phyloP scores from a whole-genome alignment of 2,113 vertebrate species.

The Sorex fumeus region DNA sequence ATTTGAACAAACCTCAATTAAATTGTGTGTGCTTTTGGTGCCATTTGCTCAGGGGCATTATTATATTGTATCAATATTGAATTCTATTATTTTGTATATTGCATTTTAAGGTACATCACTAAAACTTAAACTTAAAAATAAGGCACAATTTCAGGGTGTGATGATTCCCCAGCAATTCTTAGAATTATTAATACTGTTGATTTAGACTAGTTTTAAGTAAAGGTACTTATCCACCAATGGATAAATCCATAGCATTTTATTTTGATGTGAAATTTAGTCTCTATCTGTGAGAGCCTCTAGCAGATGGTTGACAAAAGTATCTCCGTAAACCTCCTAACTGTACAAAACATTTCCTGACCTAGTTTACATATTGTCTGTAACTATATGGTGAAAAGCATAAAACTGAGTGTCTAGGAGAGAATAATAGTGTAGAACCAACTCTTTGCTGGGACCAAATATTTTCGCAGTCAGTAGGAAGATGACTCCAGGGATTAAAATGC shows the following conservation, averaged over 20 bases:
- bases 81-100: not conserved
- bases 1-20: conserved; percentile 28
- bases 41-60: not conserved
- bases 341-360: not conserved
- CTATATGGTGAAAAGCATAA: not conserved
- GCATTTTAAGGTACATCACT: not conserved
- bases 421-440: not conserved
- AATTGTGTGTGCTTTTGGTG: conserved; percentile 3
- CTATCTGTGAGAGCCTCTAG: not conserved
- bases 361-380: not conserved
- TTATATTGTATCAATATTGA: not conserved
- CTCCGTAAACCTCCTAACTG: not conserved
- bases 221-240: conserved; percentile 43
- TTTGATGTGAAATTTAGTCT: not conserved
- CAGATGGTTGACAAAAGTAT: not conserved
- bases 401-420: not conserved
- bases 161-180: not conserved
- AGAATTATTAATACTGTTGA: conserved; percentile 22
- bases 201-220: conserved; percentile 11
- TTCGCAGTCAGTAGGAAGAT: not conserved
- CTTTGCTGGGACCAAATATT: not conserved
- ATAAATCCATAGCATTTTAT: not conserved
- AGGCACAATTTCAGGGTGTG: not conserved
- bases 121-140: not conserved
- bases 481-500: not conserved